Evolutionary conservation across 1,140 invertebrate genomes (phyloP), one percentile per base, ranked within the genome.

Genomic region (Aphelinus certus): DNA sequence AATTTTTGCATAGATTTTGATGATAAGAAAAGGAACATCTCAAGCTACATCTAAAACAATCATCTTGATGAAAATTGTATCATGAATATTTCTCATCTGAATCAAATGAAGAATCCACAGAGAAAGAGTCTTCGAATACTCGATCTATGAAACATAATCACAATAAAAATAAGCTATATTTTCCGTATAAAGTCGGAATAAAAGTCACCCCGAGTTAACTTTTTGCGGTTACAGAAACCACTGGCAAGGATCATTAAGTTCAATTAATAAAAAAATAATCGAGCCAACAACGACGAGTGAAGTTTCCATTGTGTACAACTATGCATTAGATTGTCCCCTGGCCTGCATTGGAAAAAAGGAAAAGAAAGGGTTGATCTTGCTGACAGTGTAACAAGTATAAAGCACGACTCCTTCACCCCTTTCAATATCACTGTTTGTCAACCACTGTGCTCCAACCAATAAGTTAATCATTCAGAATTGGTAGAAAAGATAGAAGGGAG

Each of bases 221-320:
- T 26, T 46, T 58, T 58, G 67, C 57, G 56, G 57, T 69, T 7
- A 49, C 7, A 3, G 43, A 49, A 9, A 63, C 61, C 61, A 47
- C 42, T 57, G 4, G 10, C 1, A 47, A 26, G 26, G 26, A 26
- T 26, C 26, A 26, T 26, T 26, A 26, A 26, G 9, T 68, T 69
- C 2, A 45, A 69, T 60, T 60, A 51, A 69, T 69, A 60, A 69
- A 69, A 69, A 49, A 69, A 60, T 69, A 10, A 69, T 69, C 46
- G 57, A 69, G 57, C 60, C 67, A 69, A 69, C 67, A 6, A 68
- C 26, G 55, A 1, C 51, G 64, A 55, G 10, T 68, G 43, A 68
- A 68, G 53, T 68, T 68, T 68, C 45, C 45, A 68, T 9, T 45
- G 7, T 3, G 7, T 10, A 6, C 9, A 63, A 10, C 45, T 63